These are phyloP conservation scores for human (Homo sapiens) DNA, from an alignment of 2,113 vertebrate genomes.

Conservation along the genomic window DNA sequence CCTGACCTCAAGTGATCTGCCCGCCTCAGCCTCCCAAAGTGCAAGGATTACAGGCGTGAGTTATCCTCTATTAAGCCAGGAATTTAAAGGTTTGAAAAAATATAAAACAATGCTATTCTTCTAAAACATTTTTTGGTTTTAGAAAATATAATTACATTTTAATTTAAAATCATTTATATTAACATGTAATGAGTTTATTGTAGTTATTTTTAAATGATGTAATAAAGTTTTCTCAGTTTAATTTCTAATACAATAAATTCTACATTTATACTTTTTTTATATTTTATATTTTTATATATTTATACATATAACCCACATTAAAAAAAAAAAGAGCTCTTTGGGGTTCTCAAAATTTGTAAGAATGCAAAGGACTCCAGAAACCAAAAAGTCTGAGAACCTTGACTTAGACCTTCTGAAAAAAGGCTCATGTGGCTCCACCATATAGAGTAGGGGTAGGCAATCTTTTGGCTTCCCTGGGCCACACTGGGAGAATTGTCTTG, in stretches of 20 bases:
- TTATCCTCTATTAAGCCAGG: not conserved
- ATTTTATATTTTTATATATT: too few species aligned
- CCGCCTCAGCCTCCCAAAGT: too few species aligned
- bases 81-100: not conserved
- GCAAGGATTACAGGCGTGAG: too few species aligned
- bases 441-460: not conserved
- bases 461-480: too few species aligned
- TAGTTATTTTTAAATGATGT: not conserved
- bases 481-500: too few species aligned
- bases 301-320: not conserved
- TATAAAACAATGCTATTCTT: not conserved
- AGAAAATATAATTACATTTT: not conserved
- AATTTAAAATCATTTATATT: constrained; percentile 21
- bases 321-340: not conserved
- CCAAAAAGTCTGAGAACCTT: not conserved
- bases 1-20: too few species aligned
- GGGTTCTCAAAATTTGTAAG: not conserved
- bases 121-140: not conserved
- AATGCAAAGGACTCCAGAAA: not conserved
- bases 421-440: not conserved
- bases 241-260: constrained; percentile 1
- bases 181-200: not conserved
- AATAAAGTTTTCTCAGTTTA: not conserved
- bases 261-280: not conserved
- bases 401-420: not conserved